These are phyloP conservation scores for Drepanosiphum platanoidis DNA, from an alignment of 2,888 invertebrate genomes.

Conservation along the genomic window DNA sequence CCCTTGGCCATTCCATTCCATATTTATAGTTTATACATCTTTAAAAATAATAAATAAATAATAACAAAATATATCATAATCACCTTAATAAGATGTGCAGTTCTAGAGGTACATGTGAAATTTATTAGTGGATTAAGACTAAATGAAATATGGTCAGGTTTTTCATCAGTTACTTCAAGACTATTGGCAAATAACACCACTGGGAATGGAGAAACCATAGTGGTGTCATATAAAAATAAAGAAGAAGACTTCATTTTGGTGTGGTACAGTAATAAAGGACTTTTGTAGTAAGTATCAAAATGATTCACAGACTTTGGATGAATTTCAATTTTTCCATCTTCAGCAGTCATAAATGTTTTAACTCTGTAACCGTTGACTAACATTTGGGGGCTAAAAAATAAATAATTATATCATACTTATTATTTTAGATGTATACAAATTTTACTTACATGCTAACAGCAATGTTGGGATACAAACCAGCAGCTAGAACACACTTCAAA, in stretches of 20 bases:
- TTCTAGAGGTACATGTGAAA: conserved; percentile 67
- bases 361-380: conserved; percentile 41
- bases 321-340: conserved; percentile 74
- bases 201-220: conserved; percentile 82
- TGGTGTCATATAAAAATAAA: conserved; percentile 81
- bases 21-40: neutral
- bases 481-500: conserved; percentile 85
- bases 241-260: conserved; percentile 74
- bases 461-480: conserved; percentile 90
- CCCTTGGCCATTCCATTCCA: too few relatives aligned
- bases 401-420: conserved; percentile 16
- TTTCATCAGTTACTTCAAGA: conserved; percentile 68
- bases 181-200: conserved; percentile 86
- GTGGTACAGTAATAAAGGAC: conserved; percentile 82
- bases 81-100: conserved; percentile 69
- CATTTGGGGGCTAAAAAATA: conserved; percentile 51
- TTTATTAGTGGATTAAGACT: conserved; percentile 68
- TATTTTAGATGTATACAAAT: neutral
- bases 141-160: conserved; percentile 67
- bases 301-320: conserved; percentile 85
- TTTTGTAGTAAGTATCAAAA: conserved; percentile 70
- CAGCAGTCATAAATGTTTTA: conserved; percentile 69
- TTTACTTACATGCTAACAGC: conserved; percentile 73
- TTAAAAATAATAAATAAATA: neutral
- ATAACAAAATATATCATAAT: conserved; percentile 44